Conservation (phyloP, 2,888 invertebrate species). For the Beris chalybata region DNA sequence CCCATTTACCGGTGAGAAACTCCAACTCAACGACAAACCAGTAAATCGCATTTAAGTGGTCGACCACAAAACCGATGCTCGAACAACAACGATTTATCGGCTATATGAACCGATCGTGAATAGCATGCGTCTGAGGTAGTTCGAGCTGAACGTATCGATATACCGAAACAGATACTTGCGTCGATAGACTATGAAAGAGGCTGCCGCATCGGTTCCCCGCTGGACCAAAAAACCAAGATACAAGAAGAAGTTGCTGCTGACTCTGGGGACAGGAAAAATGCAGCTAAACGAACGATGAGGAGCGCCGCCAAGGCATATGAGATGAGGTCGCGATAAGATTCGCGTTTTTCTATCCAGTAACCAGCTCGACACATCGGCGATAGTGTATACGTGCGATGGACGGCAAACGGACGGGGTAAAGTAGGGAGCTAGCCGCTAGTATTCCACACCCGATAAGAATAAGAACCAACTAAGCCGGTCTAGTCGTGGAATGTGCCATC, state of each 20-base stretch:
- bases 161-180: conserved; percentile 2
- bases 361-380: neutral
- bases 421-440: too few species aligned
- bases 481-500: too few species aligned
- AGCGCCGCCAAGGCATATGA: conserved; percentile 5
- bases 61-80: conserved; percentile 18
- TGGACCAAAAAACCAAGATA: too few species aligned
- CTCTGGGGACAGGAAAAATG: too few species aligned
- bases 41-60: conserved; percentile 28
- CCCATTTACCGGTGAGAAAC: too few species aligned
- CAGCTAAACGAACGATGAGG: neutral
- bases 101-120: neutral
- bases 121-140: neutral
- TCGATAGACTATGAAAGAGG: conserved; percentile 1
- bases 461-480: too few species aligned
- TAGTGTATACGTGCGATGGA: neutral
- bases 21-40: conserved; percentile 14
- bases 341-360: neutral
- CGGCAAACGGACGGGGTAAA: too few species aligned
- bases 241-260: too few species aligned
- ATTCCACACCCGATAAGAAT: too few species aligned
- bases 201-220: neutral
- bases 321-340: conserved; percentile 29
- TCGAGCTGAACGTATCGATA: neutral
- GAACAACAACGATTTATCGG: conserved; percentile 15